Conservation (phyloP, 2,888 invertebrate genomes). For the Pandemis heparana region DNA sequence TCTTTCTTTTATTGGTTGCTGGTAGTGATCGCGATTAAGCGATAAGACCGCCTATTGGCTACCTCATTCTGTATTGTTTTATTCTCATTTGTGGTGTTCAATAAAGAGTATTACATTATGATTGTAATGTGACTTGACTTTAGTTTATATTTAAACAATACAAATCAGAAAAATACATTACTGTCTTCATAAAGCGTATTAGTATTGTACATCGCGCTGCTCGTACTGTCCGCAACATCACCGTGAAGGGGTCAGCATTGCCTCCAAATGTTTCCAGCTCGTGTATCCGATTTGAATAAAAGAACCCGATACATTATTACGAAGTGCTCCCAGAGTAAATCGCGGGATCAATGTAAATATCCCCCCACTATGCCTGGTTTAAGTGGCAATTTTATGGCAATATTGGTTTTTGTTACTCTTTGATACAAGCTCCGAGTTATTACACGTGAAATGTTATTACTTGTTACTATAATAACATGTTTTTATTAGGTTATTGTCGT, state of each 20-base stretch:
- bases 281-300: slow-evolving; percentile 47
- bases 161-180: too few relatives aligned
- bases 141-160: too few relatives aligned
- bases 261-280: slow-evolving; percentile 45
- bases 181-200: too few relatives aligned
- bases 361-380: slow-evolving; percentile 38
- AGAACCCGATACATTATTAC: slow-evolving; percentile 48
- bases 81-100: too few relatives aligned
- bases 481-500: slow-evolving; percentile 23
- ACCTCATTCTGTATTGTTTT: too few relatives aligned
- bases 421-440: slow-evolving; percentile 27
- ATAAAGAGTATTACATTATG: too few relatives aligned
- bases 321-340: slow-evolving; percentile 41
- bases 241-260: slow-evolving; percentile 37
- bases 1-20: too few relatives aligned
- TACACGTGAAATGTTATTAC: slow-evolving; percentile 15
- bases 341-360: slow-evolving; percentile 47
- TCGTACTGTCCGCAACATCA: slow-evolving; percentile 16
- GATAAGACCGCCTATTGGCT: too few relatives aligned
- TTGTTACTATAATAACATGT: slow-evolving; percentile 13
- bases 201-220: too few relatives aligned
- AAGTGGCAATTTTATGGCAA: slow-evolving; percentile 44
- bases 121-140: too few relatives aligned
- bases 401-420: slow-evolving; percentile 37
- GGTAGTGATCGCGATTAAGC: too few relatives aligned